These are phyloP conservation scores for Origma solitaria DNA, from an alignment of 2,113 vertebrate genomes.

Conservation along the genomic window DNA sequence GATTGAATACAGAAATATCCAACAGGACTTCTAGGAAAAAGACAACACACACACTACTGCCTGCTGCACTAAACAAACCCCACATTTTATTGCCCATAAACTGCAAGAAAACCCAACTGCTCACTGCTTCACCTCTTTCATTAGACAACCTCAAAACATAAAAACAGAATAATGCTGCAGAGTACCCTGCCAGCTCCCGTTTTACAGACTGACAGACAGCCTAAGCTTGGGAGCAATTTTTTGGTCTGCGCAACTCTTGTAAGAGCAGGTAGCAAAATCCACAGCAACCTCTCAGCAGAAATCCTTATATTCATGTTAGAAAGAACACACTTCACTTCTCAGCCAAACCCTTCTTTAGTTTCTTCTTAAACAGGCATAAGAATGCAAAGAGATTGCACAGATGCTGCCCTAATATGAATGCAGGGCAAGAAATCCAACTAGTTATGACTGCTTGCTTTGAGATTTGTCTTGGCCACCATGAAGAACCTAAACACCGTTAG, in stretches of 20 bases:
- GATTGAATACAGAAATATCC: neutral
- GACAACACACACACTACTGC: neutral
- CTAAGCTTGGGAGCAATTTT: neutral
- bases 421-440: neutral
- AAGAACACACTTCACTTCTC: neutral
- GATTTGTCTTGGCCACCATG: neutral
- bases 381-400: neutral
- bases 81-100: neutral
- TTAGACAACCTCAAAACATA: neutral
- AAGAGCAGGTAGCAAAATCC: neutral
- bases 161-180: neutral
- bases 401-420: neutral
- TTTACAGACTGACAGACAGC: neutral
- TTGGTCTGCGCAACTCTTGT: neutral
- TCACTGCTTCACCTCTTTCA: neutral
- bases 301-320: neutral
- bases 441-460: neutral
- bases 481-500: neutral
- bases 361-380: neutral
- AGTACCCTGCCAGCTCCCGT: accelerated
- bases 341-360: neutral
- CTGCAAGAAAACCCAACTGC: neutral
- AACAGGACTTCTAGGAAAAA: neutral
- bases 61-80: neutral
- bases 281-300: neutral